Percentiles rank a stretch among this genome's conserved stretches.
Evolutionary conservation across 2,888 invertebrate species (phyloP).

Genomic region (Sphaerophoria taeniata): DNA sequence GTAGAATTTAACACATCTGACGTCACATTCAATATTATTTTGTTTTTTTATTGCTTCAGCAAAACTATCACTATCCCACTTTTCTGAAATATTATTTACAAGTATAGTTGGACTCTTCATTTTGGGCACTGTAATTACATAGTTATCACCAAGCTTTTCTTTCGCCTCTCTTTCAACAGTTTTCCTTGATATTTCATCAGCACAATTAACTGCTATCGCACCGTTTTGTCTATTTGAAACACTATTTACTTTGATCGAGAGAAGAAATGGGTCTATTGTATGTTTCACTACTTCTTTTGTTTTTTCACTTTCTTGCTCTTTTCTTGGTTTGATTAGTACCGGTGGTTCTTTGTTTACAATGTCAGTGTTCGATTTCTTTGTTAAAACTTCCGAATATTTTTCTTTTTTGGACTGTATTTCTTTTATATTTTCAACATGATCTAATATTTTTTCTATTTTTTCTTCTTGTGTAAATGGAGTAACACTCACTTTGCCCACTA

Average conservation of each 20-base stretch:
- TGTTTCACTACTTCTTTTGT: neutral
- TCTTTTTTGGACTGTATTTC: neutral
- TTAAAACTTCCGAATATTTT: neutral
- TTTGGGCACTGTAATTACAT: slow-evolving; percentile 6
- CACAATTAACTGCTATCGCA: neutral
- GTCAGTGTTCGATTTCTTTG: neutral
- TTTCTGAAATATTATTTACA: slow-evolving; percentile 11
- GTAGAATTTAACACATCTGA: slow-evolving; percentile 13
- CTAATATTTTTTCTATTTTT: neutral
- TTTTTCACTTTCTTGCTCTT: slow-evolving; percentile 2
- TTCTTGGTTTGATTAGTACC: neutral
- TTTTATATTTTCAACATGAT: neutral
- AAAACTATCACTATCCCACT: slow-evolving; percentile 8
- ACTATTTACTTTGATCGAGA: neutral
- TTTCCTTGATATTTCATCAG: neutral
- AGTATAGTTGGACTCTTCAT: slow-evolving; percentile 10
- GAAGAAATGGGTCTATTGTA: neutral
- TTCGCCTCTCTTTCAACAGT: neutral
- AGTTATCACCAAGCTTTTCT: neutral
- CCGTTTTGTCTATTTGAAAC: neutral
- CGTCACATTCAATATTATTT: slow-evolving; percentile 2
- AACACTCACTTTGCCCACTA: no score
- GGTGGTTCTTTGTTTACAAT: slow-evolving; percentile 8
- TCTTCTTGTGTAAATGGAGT: no score
- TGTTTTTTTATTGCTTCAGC: slow-evolving; percentile 9